Conservation (phyloP, 2,888 invertebrate genomes). For the Parelbella ahira region DNA sequence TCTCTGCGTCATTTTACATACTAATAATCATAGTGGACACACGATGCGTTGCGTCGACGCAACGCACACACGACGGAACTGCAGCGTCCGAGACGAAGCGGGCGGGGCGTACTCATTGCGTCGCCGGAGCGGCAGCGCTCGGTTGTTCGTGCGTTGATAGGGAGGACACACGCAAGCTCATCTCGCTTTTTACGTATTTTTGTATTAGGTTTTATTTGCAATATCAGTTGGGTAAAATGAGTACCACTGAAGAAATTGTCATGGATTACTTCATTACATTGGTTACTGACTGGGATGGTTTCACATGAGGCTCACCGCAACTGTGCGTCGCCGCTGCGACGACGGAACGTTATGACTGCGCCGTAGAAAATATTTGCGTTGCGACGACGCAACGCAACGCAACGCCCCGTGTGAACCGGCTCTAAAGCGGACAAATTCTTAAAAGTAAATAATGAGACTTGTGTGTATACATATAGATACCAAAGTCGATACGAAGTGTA, state of each 20-base stretch:
- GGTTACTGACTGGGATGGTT: slow-evolving; percentile 1
- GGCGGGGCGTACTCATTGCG: slow-evolving; percentile 7
- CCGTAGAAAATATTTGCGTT: slow-evolving; percentile 7
- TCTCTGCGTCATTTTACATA: slow-evolving; percentile 7
- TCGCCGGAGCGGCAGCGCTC: slow-evolving; percentile 6
- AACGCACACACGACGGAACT: slow-evolving; percentile 5
- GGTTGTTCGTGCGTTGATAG: slow-evolving; percentile 5
- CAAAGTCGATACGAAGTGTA: slow-evolving; percentile 12
- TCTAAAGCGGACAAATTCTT: slow-evolving; percentile 15
- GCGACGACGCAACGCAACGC: slow-evolving; percentile 23
- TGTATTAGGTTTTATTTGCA: no score
- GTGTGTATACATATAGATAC: slow-evolving; percentile 10
- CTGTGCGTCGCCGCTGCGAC: slow-evolving; percentile 10
- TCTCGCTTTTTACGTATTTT: slow-evolving; percentile 16
- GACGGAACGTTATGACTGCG: slow-evolving; percentile 6
- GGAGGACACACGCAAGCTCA: slow-evolving; percentile 7
- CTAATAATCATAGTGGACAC: slow-evolving; percentile 6
- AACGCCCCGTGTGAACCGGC: slow-evolving; percentile 19
- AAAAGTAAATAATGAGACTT: slow-evolving; percentile 9
- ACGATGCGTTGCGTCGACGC: slow-evolving; percentile 10
- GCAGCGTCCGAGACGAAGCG: slow-evolving; percentile 12
- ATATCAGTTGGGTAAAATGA: slow-evolving; percentile 7
- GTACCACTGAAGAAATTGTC: slow-evolving; percentile 12
- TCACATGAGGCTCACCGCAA: slow-evolving; percentile 8
- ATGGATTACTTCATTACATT: slow-evolving; percentile 4